Percentiles rank a stretch among this genome's conserved stretches.
Conservation (phyloP, 2,797 vertebrate genomes). For the Nothura maculosa region DNA sequence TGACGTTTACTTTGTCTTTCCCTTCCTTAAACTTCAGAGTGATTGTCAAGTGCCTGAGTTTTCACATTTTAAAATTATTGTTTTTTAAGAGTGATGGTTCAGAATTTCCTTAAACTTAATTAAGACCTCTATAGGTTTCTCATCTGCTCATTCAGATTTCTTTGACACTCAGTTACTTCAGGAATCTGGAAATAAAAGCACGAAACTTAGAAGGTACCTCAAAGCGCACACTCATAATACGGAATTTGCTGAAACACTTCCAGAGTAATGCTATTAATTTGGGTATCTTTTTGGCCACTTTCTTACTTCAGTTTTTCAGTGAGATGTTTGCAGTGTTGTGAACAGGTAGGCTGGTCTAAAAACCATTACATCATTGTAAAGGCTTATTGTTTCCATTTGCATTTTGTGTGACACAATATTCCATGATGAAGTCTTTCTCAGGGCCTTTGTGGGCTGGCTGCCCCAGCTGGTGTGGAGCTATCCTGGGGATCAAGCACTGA, state of each 20-base stretch:
- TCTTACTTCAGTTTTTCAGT: background rate
- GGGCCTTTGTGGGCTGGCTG: background rate
- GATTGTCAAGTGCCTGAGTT: background rate
- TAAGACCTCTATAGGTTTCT: background rate
- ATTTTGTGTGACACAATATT: rapidly evolving
- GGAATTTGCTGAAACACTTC: background rate
- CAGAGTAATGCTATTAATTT: rapidly evolving
- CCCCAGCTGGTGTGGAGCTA: background rate
- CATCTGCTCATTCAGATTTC: background rate
- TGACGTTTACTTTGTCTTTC: constrained; percentile 17
- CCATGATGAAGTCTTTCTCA: background rate
- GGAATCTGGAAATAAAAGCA: background rate
- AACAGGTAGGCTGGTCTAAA: background rate
- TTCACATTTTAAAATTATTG: background rate
- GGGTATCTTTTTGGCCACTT: background rate
- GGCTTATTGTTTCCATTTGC: background rate
- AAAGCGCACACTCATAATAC: too few relatives aligned
- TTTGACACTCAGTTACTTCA: background rate
- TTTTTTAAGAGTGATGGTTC: background rate
- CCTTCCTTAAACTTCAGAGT: constrained; percentile 1
- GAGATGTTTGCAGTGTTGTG: background rate
- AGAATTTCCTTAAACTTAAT: constrained; percentile 8
- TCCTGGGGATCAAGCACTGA: background rate
- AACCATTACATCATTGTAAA: rapidly evolving
- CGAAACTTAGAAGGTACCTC: background rate